A percentile compares a stretch with the other conserved stretches of the same genome.
These are phyloP conservation scores for Eupithecia vulgata DNA, from an alignment of 2,888 invertebrate genomes.

Conservation along the genomic window DNA sequence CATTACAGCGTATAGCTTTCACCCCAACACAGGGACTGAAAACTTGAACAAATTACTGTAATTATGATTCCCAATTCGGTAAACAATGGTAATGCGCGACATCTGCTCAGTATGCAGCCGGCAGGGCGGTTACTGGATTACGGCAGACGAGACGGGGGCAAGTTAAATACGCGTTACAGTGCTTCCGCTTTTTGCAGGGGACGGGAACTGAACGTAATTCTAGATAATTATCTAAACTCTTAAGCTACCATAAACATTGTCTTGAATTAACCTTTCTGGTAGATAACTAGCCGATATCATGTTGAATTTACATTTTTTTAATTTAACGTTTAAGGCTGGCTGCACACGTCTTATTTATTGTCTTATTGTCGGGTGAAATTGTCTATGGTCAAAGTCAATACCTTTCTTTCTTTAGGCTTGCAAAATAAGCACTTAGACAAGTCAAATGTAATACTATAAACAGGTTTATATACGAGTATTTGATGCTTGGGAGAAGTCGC, in stretches of 20 bases:
- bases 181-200: conserved; percentile 65
- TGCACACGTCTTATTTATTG: too few relatives aligned
- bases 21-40: conserved; percentile 29
- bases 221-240: not conserved
- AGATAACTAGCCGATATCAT: too few relatives aligned
- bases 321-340: too few relatives aligned
- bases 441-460: too few relatives aligned
- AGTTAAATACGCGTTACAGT: conserved; percentile 75
- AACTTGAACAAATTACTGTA: conserved; percentile 46
- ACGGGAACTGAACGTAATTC: conserved; percentile 15
- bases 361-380: too few relatives aligned
- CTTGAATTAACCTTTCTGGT: too few relatives aligned
- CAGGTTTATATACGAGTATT: too few relatives aligned
- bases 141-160: conserved; percentile 65
- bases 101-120: conserved; percentile 75
- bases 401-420: too few relatives aligned
- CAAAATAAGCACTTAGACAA: too few relatives aligned
- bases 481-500: too few relatives aligned
- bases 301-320: too few relatives aligned
- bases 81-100: conserved; percentile 74
- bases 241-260: not conserved
- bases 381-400: too few relatives aligned
- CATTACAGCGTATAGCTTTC: conserved; percentile 13
- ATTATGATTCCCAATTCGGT: conserved; percentile 67
- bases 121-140: conserved; percentile 72